Base-by-base conservation (phyloP, 2,113 vertebrate species). In the Trinectes maculatus region DNA sequence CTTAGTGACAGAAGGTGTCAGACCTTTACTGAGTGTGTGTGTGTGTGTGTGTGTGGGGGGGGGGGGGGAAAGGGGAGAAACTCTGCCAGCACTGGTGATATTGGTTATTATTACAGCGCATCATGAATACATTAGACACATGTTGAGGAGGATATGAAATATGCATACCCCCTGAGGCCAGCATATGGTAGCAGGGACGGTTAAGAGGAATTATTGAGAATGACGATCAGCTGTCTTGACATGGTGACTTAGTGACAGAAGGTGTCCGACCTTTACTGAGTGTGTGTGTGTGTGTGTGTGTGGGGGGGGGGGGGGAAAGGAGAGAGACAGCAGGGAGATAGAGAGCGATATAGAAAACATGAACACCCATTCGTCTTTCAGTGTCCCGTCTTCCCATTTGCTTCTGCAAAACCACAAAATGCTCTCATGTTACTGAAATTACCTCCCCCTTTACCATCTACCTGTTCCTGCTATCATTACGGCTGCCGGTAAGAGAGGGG, bases 141-240 rank as follows among this genome's bases (percentile, higher is more conserved):
- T 71, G 73, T 72, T 33, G 77, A 66, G 61, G 42, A 71, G 62
- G 52, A 39, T 34, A 81, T 88, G 40, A 86, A 91, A 89, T 78
- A 91, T 85, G 76, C 44, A 88, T 82, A 48, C 55, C 71, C 12
- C 77, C 70, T 52, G 43, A 64, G 72, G 82, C 64, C 24, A 31
- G 66, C 44, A 58, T 51, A 71, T 76, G 63, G 54, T 8, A 57
- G 40, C 39, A 63, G 69, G 56, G 57, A 73, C 0, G 68, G 31
- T 66, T 73, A 44, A 43, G 11, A 57, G 52, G 52, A 58, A 56
- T 36, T 53, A 36, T 58, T 67, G 25, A 59, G 54, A 80, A 79
- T 49, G 56, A 70, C 6, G 31, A 78, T 42, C 44, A 44, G 65
- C 49, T 3, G 34, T 42, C 28, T 52, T 69, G 46, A 66, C 19